A percentile compares a stretch with the other conserved stretches of the same genome.
Evolutionary conservation across 2,797 vertebrate genomes (phyloP).

Genomic region (Cynopterus sphinx): DNA sequence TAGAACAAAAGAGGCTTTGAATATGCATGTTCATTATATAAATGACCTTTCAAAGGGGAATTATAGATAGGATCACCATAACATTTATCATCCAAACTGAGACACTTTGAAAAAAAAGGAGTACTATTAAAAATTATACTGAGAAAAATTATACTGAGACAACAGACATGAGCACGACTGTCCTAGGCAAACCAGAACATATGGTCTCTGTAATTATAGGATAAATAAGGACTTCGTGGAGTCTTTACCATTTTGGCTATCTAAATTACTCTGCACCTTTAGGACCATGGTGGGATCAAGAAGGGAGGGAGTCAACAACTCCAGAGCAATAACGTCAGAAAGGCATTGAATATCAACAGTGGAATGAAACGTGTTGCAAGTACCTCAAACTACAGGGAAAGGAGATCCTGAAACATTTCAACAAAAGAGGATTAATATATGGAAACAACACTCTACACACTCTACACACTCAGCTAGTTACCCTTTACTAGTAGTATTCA

Average conservation of each 20-base stretch:
- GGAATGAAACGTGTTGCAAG: neutral
- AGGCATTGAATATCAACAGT: neutral
- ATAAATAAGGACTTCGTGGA: neutral
- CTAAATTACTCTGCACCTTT: neutral
- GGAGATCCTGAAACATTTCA: neutral
- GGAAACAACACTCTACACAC: neutral
- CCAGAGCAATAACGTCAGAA: neutral
- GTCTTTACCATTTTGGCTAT: neutral
- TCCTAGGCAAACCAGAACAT: neutral
- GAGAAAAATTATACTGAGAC: neutral
- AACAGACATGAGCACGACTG: neutral
- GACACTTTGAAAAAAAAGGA: neutral
- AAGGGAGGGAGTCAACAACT: neutral
- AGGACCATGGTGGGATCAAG: neutral
- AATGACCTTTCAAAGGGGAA: neutral
- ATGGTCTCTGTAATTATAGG: neutral
- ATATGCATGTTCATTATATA: neutral
- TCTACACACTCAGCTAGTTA: neutral
- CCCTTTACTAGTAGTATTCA: neutral
- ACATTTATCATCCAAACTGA: constrained; percentile 23
- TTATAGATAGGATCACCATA: neutral
- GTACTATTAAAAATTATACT: neutral
- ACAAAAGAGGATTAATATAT: neutral
- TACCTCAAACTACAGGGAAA: neutral
- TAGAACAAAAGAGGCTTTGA: constrained; percentile 25